phyloP scores from a whole-genome alignment of 2,888 invertebrate species.

The Euzophera pinguis region DNA sequence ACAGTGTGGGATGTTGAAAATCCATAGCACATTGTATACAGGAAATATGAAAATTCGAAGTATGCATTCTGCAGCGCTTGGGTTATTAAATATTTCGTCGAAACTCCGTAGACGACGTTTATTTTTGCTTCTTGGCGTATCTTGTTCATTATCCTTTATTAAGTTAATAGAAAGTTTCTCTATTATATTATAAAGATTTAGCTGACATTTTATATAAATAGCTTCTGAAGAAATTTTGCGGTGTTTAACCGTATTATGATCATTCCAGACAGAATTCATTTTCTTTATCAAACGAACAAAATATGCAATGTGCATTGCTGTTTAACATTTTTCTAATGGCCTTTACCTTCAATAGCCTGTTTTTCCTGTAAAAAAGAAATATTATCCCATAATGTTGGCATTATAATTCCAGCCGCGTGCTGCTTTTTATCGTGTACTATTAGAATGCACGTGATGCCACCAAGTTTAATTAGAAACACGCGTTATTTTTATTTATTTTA shows the following conservation, averaged over 20 bases:
- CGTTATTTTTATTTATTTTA: background rate
- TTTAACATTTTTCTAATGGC: too few species aligned
- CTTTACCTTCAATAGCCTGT: background rate
- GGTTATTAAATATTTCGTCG: conserved; percentile 5
- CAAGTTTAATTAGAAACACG: background rate
- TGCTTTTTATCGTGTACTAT: conserved; percentile 4
- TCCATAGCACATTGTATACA: background rate
- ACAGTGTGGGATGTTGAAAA: background rate
- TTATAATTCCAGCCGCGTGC: conserved; percentile 3
- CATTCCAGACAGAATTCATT: too few species aligned
- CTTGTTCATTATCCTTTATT: background rate
- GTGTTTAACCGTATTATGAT: too few species aligned
- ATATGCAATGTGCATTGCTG: too few species aligned
- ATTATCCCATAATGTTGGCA: conserved; percentile 1
- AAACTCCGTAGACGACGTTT: background rate
- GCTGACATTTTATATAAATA: background rate
- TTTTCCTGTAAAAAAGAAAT: background rate
- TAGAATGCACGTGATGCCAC: conserved; percentile 3
- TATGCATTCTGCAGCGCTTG: background rate
- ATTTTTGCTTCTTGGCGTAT: background rate
- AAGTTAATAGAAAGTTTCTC: background rate
- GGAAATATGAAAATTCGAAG: conserved; percentile 2
- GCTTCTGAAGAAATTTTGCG: too few species aligned
- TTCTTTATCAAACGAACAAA: too few species aligned
- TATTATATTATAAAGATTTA: background rate